These are phyloP conservation scores for Rhysida immarginata DNA, from an alignment of 1,140 invertebrate genomes.

Conservation along the genomic window DNA sequence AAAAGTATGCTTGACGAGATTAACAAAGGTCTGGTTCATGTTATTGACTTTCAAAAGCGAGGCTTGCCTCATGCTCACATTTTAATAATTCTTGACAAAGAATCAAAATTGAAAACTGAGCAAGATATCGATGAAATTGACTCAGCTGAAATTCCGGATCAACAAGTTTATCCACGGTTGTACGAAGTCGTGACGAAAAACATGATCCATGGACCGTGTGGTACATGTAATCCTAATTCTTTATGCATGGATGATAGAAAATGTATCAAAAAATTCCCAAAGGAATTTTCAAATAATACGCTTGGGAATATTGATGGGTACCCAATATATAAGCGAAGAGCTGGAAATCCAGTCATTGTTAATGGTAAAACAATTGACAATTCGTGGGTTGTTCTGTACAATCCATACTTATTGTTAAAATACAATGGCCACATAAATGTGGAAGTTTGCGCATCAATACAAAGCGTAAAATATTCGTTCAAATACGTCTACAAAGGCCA, in stretches of 20 bases:
- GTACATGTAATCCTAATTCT: no score
- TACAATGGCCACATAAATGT: conserved; percentile 26
- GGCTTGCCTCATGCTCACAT: no score
- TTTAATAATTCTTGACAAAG: no score
- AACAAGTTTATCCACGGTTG: no score
- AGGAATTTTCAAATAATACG: no score
- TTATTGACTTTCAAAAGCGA: conserved; percentile 14
- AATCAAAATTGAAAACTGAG: conserved; percentile 9
- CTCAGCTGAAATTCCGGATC: background rate
- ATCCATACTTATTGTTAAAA: conserved; percentile 18
- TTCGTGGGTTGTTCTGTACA: conserved; percentile 24
- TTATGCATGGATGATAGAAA: background rate
- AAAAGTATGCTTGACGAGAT: background rate
- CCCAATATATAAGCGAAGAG: background rate
- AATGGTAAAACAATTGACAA: no score
- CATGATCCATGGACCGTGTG: no score
- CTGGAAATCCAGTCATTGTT: background rate
- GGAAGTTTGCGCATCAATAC: conserved; percentile 23
- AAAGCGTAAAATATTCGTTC: conserved; percentile 24
- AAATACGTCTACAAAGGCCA: no score
- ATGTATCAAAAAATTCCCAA: no score
- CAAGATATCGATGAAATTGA: background rate
- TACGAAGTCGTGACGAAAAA: no score
- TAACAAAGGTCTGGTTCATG: background rate
- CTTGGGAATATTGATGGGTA: background rate